A percentile compares a stretch with the other conserved stretches of the same genome.
These are phyloP conservation scores for Cerastis leucographa DNA, from an alignment of 2,888 invertebrate species.

Conservation along the genomic window DNA sequence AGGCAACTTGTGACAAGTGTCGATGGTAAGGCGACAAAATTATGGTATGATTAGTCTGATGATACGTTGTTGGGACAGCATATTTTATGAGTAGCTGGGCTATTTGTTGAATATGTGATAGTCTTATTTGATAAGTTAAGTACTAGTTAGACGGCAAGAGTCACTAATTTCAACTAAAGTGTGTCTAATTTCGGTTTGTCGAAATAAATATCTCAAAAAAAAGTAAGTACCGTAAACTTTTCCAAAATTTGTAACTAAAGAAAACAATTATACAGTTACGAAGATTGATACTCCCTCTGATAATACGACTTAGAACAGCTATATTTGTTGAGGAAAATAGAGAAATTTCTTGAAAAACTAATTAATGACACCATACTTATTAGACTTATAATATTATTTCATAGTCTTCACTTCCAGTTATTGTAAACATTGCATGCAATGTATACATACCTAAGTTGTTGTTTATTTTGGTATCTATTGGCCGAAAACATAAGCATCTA, in stretches of 20 bases:
- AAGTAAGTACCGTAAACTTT: not conserved
- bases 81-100: constrained; percentile 29
- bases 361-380: not conserved
- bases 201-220: not conserved
- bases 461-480: not conserved
- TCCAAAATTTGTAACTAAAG: not conserved
- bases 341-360: not conserved
- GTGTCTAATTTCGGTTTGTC: not conserved
- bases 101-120: constrained; percentile 26
- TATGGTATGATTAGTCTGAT: constrained; percentile 32
- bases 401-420: not conserved
- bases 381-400: not conserved
- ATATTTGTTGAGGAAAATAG: not conserved
- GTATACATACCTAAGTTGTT: not conserved
- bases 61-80: constrained; percentile 13
- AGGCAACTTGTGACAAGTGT: constrained; percentile 37
- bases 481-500: constrained; percentile 11
- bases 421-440: not conserved
- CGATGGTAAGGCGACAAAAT: constrained; percentile 34
- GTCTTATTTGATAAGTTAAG: constrained; percentile 9
- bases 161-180: not conserved
- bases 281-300: not conserved
- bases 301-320: not conserved
- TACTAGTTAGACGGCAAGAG: not conserved
- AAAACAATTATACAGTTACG: not conserved